phyloP scores from a whole-genome alignment of 2,113 vertebrate genomes.

The Pterocles gutturalis region DNA sequence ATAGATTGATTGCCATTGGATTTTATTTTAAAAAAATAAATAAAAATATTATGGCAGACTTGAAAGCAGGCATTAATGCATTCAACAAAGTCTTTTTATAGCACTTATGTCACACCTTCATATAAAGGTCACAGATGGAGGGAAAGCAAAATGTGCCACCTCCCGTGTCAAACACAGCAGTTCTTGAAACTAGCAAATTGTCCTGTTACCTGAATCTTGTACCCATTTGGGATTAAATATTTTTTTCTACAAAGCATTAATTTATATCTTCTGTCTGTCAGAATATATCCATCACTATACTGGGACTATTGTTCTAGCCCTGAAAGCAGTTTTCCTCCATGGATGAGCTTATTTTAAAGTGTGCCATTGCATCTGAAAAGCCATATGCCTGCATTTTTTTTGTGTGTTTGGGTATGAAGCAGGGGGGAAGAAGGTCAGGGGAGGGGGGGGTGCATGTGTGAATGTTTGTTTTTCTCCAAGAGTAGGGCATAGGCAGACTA shows the following conservation, averaged over 20 bases:
- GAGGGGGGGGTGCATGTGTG: neutral
- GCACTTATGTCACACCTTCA: neutral
- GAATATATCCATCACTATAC: slow-evolving; percentile 34
- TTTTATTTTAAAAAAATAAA: slow-evolving; percentile 15
- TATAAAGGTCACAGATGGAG: slow-evolving; percentile 17
- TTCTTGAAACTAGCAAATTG: slow-evolving; percentile 6
- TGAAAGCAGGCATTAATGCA: neutral
- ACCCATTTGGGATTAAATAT: slow-evolving; percentile 30
- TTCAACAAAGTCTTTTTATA: slow-evolving; percentile 44
- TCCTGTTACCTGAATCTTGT: slow-evolving; percentile 7
- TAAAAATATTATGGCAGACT: slow-evolving; percentile 24
- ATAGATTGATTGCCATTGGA: neutral
- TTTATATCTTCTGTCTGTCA: slow-evolving; percentile 40
- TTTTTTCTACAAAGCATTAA: slow-evolving; percentile 43
- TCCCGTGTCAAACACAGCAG: neutral
- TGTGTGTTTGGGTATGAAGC: neutral
- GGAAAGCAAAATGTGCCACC: slow-evolving; percentile 4
- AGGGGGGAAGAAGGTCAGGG: neutral
- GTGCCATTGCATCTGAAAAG: slow-evolving; percentile 63
- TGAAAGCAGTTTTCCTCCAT: slow-evolving; percentile 49
- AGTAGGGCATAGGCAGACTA: slow-evolving; percentile 15
- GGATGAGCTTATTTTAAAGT: slow-evolving; percentile 59
- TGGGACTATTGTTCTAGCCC: slow-evolving; percentile 35
- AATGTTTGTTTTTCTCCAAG: neutral
- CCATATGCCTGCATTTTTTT: neutral